These are phyloP conservation scores for Sebastes kiyomatsui DNA, from an alignment of 2,797 vertebrate genomes.

Conservation along the genomic window DNA sequence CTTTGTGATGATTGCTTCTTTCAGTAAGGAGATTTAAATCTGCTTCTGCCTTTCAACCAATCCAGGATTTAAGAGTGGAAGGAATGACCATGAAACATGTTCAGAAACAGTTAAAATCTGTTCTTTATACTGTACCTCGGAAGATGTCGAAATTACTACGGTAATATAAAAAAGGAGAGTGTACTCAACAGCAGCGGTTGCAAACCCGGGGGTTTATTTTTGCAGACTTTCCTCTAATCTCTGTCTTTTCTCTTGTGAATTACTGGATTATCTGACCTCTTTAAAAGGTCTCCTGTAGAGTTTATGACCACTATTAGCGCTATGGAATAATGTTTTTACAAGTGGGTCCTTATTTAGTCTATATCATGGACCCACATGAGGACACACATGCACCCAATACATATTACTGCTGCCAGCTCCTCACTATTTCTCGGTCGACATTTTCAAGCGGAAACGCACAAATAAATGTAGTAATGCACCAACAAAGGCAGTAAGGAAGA, in stretches of 20 bases:
- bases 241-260: not conserved
- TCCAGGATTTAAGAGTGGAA: conserved; percentile 63
- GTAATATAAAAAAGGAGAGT: not conserved
- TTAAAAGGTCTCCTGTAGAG: not conserved
- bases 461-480: not conserved
- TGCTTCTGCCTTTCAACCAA: conserved; percentile 52
- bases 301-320: not conserved
- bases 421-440: not conserved
- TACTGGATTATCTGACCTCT: conserved; percentile 1
- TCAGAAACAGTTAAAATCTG: conserved; percentile 1
- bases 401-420: not conserved
- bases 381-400: not conserved
- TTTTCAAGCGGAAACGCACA: not conserved
- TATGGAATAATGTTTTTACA: not conserved
- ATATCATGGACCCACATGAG: not conserved
- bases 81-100: conserved; percentile 34
- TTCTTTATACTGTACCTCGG: not conserved
- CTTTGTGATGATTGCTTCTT: conserved; percentile 76
- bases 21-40: conserved; percentile 75
- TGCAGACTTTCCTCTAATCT: conserved; percentile 14
- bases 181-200: not conserved
- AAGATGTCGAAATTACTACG: not conserved
- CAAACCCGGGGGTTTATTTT: not conserved
- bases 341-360: not conserved
- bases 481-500: not conserved